Conservation (phyloP, 1,140 invertebrate genomes). For the Polypedilum pembai region DNA sequence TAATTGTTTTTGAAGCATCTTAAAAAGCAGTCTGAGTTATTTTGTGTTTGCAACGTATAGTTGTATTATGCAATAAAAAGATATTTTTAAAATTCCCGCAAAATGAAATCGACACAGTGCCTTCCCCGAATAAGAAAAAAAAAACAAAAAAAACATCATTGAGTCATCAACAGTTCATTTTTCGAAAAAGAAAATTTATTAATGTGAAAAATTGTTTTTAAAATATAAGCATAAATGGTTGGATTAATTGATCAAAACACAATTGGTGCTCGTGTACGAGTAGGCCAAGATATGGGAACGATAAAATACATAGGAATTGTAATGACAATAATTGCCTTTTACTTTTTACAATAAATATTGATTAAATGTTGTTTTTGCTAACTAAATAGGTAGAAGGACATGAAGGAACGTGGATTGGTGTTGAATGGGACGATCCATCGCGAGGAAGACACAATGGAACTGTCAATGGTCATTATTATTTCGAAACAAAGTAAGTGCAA, state of each 20-base stretch:
- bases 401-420: slow-evolving; percentile 68
- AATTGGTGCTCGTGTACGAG: not conserved
- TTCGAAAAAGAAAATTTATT: too few species aligned
- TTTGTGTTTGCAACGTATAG: too few species aligned
- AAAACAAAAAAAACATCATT: too few species aligned
- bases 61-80: too few species aligned
- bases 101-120: too few species aligned
- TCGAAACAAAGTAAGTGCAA: slow-evolving; percentile 59
- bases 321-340: not conserved
- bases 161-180: too few species aligned
- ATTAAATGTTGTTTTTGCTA: not conserved
- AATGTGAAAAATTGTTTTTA: not conserved
- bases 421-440: slow-evolving; percentile 85
- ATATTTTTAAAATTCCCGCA: too few species aligned
- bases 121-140: too few species aligned
- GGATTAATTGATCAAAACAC: not conserved
- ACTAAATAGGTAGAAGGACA: slow-evolving; percentile 47
- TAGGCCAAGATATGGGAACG: not conserved
- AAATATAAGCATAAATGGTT: not conserved
- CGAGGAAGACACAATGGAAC: slow-evolving; percentile 87
- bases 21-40: too few species aligned
- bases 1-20: too few species aligned
- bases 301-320: not conserved
- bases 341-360: not conserved
- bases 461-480: slow-evolving; percentile 73